Evolutionary conservation across 2,888 invertebrate species (phyloP).

Genomic region (Carcina quercana): DNA sequence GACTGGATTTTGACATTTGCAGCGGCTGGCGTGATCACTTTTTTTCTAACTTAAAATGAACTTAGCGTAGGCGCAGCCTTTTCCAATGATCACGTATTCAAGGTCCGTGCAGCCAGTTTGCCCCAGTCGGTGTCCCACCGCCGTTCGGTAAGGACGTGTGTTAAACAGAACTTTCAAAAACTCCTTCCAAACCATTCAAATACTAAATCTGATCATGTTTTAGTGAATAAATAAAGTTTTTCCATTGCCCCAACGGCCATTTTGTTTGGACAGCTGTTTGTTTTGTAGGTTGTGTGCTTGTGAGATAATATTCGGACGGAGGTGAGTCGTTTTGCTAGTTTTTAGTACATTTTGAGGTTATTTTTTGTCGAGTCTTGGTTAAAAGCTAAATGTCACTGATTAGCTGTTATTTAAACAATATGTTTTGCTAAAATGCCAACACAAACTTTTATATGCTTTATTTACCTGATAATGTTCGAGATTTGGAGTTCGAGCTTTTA

Average conservation of each 20-base stretch:
- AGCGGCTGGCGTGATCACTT: no score
- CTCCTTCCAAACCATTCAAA: constrained; percentile 12
- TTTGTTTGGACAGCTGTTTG: constrained; percentile 40
- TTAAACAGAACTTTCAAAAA: constrained; percentile 9
- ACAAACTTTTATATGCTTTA: no score
- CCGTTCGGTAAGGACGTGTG: constrained; percentile 24
- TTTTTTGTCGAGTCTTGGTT: no score
- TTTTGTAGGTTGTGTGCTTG: constrained; percentile 24
- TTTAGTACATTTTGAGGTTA: constrained; percentile 12
- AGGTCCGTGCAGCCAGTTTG: constrained; percentile 22
- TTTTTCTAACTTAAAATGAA: no score
- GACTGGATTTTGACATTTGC: no score
- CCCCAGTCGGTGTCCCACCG: constrained; percentile 31
- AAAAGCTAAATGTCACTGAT: no score
- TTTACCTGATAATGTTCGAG: no score
- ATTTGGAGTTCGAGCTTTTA: no score
- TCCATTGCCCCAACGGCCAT: constrained; percentile 17
- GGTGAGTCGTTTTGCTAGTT: constrained; percentile 3
- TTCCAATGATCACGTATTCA: constrained; percentile 28
- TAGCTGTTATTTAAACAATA: no score
- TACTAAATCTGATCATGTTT: neutral
- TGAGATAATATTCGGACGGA: neutral
- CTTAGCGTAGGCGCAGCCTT: constrained; percentile 42
- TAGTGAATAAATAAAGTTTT: neutral
- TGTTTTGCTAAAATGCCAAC: no score